A percentile compares a stretch with the other conserved stretches of the same genome.
Evolutionary conservation across 2,888 invertebrate species (phyloP).

Genomic region (Cerceris ruficornis): DNA sequence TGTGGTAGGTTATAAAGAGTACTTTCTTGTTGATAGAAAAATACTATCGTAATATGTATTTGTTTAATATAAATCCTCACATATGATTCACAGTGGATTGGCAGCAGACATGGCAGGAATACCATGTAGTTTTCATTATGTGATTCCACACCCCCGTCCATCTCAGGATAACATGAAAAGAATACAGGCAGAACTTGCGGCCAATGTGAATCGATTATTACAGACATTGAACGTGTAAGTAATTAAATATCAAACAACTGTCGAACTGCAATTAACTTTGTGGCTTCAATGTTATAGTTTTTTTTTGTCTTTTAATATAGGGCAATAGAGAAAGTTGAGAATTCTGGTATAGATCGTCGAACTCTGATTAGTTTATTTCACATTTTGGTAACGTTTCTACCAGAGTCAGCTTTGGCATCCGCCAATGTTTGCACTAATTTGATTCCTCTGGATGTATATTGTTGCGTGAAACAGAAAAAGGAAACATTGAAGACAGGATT

Average conservation of each 20-base stretch:
- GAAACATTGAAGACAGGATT: conserved; percentile 69
- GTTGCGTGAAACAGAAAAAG: conserved; percentile 72
- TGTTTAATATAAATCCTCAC: conserved; percentile 6
- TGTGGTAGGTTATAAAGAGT: conserved; percentile 64
- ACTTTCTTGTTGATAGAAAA: neutral
- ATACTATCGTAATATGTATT: conserved; percentile 4
- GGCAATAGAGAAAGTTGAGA: conserved; percentile 66
- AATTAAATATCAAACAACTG: neutral
- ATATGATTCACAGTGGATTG: conserved; percentile 66
- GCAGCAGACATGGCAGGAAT: conserved; percentile 66
- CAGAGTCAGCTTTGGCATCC: conserved; percentile 36
- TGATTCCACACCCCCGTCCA: conserved; percentile 57
- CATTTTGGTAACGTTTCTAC: conserved; percentile 66
- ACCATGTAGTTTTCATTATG: conserved; percentile 66
- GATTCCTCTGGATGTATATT: conserved; percentile 72
- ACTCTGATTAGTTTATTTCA: conserved; percentile 68
- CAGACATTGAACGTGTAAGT: conserved; percentile 70
- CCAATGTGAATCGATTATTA: conserved; percentile 69
- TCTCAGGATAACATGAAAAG: conserved; percentile 54
- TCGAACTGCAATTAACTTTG: neutral
- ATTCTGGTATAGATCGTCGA: conserved; percentile 57
- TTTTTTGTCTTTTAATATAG: conserved; percentile 58
- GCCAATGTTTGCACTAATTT: conserved; percentile 40
- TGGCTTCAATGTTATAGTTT: neutral
- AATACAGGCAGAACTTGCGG: conserved; percentile 68